Evolutionary conservation across 2,888 invertebrate species (phyloP), one percentile per base, ranked within the genome.

Genomic region (Xylocampa areola): DNA sequence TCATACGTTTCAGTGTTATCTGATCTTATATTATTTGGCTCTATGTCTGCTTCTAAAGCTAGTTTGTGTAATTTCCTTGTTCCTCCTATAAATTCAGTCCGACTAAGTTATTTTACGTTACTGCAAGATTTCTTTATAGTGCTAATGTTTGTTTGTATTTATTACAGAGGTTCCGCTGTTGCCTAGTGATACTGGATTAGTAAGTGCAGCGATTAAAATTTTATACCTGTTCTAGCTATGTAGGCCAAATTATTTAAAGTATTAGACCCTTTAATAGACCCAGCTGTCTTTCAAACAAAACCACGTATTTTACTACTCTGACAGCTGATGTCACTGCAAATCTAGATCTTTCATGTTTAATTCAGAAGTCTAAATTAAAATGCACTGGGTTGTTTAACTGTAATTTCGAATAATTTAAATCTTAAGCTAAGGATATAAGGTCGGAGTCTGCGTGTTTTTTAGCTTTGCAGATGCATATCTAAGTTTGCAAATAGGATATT

Each of bases 401-500:
- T 6, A 10, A 11, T 6, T 4, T 10, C 3, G 6, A 27, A 37
- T 13, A 10, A 14, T 33, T 7, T 27, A 6, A 5, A 5, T 17
- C 50, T 44, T 60, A 59, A 39, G 1, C 1, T 4, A 0, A 10
- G 6, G 0, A 0, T 0, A n/a, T 39, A 68, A 21, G 23, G 52
- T 51, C 11, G 13, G 19, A 32, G 6, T 43, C 45, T n/a, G 27
- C 14, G 10, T 17, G 30, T 19, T 11, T 5, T n/a, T 11, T 6
- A 13, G 16, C 11, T 35, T 52, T 39, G 4, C 8, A 40, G 36
- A 17, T 19, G 40, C 13, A 37, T 7, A 40, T 41, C 11, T 58
- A 60, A 36, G 43, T 63, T 74, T 58, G 62, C 57, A 32, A 44
- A 67, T 41, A 59, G 52, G 58, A 32, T 58, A 62, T 75, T 69